A percentile compares a stretch with the other conserved stretches of the same genome.
Conservation (phyloP, 2,797 vertebrate species). For the Simalia tracyae region DNA sequence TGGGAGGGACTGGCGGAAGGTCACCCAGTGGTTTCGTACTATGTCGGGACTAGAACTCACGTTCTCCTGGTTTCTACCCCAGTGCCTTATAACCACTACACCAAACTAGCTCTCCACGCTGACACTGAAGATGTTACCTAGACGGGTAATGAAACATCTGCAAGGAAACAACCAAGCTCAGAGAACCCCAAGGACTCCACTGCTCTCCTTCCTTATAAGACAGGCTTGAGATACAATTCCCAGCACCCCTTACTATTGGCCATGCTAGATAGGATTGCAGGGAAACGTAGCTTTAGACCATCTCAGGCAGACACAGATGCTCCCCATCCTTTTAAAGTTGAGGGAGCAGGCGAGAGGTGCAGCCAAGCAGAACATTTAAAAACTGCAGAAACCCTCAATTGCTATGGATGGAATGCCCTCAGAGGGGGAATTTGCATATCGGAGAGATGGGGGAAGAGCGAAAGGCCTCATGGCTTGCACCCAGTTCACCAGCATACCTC, state of each 20-base stretch:
- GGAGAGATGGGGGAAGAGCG: not conserved
- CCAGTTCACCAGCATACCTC: not conserved
- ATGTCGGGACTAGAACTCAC: no score
- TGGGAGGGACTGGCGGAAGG: not conserved
- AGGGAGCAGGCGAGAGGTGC: not conserved
- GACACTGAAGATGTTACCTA: no score
- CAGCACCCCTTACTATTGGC: not conserved
- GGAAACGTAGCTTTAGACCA: not conserved
- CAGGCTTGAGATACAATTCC: not conserved
- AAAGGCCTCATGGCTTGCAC: not conserved
- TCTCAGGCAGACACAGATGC: not conserved
- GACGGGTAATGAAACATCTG: no score
- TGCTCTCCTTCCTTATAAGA: not conserved
- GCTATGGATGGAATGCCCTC: not conserved
- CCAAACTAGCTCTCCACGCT: not conserved
- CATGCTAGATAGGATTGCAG: not conserved
- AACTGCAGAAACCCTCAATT: not conserved
- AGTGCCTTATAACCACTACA: not conserved
- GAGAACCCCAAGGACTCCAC: no score
- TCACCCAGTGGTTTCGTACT: not conserved
- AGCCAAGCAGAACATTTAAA: not conserved
- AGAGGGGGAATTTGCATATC: not conserved
- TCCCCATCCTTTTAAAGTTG: not conserved
- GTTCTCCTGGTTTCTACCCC: not conserved
- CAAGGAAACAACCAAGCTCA: no score